Base-by-base conservation (phyloP, 2,797 vertebrate species). In the Sebastes baramenuke region DNA sequence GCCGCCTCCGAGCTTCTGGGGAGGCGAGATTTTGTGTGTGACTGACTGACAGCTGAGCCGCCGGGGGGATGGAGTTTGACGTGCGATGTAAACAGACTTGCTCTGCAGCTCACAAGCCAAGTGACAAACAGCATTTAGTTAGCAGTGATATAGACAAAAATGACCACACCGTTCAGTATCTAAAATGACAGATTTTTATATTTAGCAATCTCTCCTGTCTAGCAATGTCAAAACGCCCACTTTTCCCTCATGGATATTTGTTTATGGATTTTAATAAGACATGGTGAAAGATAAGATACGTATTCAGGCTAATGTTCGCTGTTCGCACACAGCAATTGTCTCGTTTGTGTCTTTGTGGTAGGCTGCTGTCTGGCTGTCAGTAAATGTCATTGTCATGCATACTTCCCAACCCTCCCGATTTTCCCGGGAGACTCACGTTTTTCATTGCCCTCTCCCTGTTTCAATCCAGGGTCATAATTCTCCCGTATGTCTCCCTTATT, bases 41-140 rank as follows among this genome's bases (percentile, higher is more conserved):
- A 75, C 2, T 84, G 82, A 83, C 56, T 79, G 76, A 84, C 70
- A 81, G 46, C 74, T 18, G 34, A 82, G 80, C 20, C 18, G 29
- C 8, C 74, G 49, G 46, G 46, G 74, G 72, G 38, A 69, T 6
- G 29, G 36, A 78, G 62, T 75, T 29, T 77, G 85, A 82, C 75
- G 8, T 32, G 78, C 16, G 56, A 69, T 10, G 72, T 73, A 85
- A 88, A 87, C 78, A 75, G 38, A 65, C 61, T 69, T 54, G 69
- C 70, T 72, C 81, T 62, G 76, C 42, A 46, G 78, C 76, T 61
- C 58, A 62, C 58, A 70, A 81, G 71, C 64, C 54, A 56, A 70
- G 79, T 79, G 83, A 77, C 70, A 79, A 70, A 67, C 60, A 49
- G 22, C 54, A 70, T 83, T 59, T 76, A 42, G 71, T 67, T 32